Base-by-base conservation (phyloP, 2,797 vertebrate species). In the Clarias fuscus region DNA sequence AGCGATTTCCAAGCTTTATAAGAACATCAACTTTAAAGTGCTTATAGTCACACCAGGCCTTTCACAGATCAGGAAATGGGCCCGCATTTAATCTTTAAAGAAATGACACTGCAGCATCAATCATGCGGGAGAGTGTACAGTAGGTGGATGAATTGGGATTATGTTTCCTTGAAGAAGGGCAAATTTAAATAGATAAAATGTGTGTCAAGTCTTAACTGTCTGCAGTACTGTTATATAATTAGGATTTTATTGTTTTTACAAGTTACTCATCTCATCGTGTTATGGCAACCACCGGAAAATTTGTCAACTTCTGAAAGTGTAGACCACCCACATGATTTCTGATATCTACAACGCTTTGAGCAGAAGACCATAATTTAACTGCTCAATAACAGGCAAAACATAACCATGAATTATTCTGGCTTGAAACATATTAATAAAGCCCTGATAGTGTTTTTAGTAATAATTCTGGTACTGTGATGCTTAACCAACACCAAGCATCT, bases 381-480 rank as follows among this genome's bases (percentile, higher is more conserved):
- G 67, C 48, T 58, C 13, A 30, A 59, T 48, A 27, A 72, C 20
- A 37, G 53, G 59, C 79, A 59, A 72, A 27, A 85, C 37, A 4
- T 14, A 88, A 79, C 24, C 18, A 22, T 27, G 13, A 81, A 82
- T 87, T 85, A 88, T 72, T 58, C 43, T 27, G 53, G 24, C 33
- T 48, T 71, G n/a, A 88, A 72, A 56, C 7, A 77, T 65, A 71
- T 30, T 75, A 62, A 73, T 22, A 7, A 56, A 81, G 53, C 18
- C 27, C 67, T 83, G 37, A 37, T 86, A 53, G 14, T 67, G 62
- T 83, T 75, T 67, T 56, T 24, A 10, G 27, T 20, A 30, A 40
- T 40, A 84, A 18, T 27, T 73, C 24, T 73, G 58, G 22, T 43
- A 17, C 64, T 70, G 62, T 68, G 43, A 68, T 78, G 64, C 73